A percentile compares a stretch with the other conserved stretches of the same genome.
phyloP scores from a whole-genome alignment of 1,140 invertebrate genomes.

The Apis mellifera region Amel_HAv3.1 CM009937.2:9340001-9340500 shows the following conservation, averaged over 20 bases:
- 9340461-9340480: slow-evolving; percentile 87
- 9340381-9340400: slow-evolving; percentile 78
- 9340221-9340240: slow-evolving; percentile 81
- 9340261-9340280: slow-evolving; percentile 77
- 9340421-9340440: slow-evolving; percentile 81
- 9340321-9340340: slow-evolving; percentile 84
- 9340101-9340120: slow-evolving; percentile 17
- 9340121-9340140: slow-evolving; percentile 83
- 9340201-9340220: slow-evolving; percentile 73
- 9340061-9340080: no score
- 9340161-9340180: slow-evolving; percentile 81
- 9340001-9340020: no score
- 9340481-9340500: slow-evolving; percentile 90
- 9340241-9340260: slow-evolving; percentile 80
- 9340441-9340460: slow-evolving; percentile 83
- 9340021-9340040: no score
- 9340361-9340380: slow-evolving; percentile 83
- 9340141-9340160: slow-evolving; percentile 83
- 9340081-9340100: slow-evolving; percentile 3
- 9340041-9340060: no score
- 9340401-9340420: slow-evolving; percentile 37
- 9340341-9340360: slow-evolving; percentile 82
- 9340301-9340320: slow-evolving; percentile 83
- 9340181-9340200: slow-evolving; percentile 72
- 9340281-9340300: slow-evolving; percentile 79